Evolutionary conservation across 2,888 invertebrate species (phyloP), one percentile per base, ranked within the genome.

Genomic region (Brachypalpus laphriformis): DNA sequence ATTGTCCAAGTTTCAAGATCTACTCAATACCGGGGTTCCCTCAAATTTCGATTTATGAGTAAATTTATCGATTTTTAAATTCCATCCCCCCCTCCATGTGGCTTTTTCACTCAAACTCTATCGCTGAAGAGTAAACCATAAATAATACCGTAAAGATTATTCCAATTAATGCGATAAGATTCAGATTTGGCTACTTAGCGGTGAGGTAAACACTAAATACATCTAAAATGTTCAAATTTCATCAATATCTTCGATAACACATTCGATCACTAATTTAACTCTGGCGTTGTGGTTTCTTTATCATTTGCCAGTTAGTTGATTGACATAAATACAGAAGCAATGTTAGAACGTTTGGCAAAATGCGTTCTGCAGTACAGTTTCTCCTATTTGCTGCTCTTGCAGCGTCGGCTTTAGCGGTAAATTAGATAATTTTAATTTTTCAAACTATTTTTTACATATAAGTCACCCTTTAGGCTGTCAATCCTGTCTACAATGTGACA

Each of bases 351-450:
- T 40, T 66, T 25, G 22, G 1, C 14, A 31, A 56, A 68, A 68
- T 68, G 68, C 14, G 20, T 31, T 42, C 18, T 42, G 1, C 28
- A 4, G 20, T 56, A 40, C 37, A 56, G 14, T 56, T 54, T n/a
- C 4, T 68, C 2, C 2, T 54, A 28, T 56, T 68, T 3, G 9
- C 18, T n/a, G 18, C 42, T 8, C 28, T 68, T 9, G 42, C 7
- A 56, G 25, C 42, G 6, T 25, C n/a, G 7, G 25, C 54, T 16
- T 18, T 56, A 9, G 54, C 16, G 54, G 68, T 68, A 56, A 54
- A n/a, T 20, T 5, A 0, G n/a, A n/a, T 22, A 11, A 14, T 8
- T 8, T 14, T 51, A 1, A 1, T 22, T 14, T 22, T 3, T 37
- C 9, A 3, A 22, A 6, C 4, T 9, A n/a, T 14, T 16, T 7